phyloP scores from a whole-genome alignment of 1,140 invertebrate species.

The Anadara kagoshimensis region DNA sequence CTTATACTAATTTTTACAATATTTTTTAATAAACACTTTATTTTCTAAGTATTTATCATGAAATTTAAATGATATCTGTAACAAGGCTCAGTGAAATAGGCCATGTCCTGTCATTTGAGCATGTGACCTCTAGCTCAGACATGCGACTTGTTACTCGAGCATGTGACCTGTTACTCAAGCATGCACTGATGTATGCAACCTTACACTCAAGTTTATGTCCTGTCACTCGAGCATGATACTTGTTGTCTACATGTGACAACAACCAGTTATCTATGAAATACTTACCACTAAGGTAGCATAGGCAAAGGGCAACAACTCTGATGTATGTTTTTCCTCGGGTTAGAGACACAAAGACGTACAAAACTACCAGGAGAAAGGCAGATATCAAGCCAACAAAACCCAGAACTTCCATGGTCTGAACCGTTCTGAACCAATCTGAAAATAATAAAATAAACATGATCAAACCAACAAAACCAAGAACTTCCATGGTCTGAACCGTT shows the following conservation, averaged over 20 bases:
- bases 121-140: no score
- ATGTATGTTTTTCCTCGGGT: constrained; percentile 3
- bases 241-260: no score
- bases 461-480: constrained; percentile 18
- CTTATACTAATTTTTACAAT: background rate
- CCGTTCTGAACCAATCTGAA: constrained; percentile 41
- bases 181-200: no score
- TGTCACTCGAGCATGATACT: no score
- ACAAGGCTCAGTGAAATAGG: no score
- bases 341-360: constrained; percentile 23
- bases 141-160: no score
- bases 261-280: no score
- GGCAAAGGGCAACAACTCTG: background rate
- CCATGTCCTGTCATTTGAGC: no score
- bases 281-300: constrained; percentile 20
- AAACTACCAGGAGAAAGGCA: background rate
- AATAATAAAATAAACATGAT: constrained; percentile 5
- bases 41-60: background rate
- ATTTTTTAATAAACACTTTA: background rate
- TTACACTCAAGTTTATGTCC: no score
- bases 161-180: no score
- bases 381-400: constrained; percentile 17
- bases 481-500: constrained; percentile 37
- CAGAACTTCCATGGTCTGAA: constrained; percentile 36
- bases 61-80: background rate